phyloP scores from a whole-genome alignment of 1,140 invertebrate genomes.

The Batillaria attramentaria region DNA sequence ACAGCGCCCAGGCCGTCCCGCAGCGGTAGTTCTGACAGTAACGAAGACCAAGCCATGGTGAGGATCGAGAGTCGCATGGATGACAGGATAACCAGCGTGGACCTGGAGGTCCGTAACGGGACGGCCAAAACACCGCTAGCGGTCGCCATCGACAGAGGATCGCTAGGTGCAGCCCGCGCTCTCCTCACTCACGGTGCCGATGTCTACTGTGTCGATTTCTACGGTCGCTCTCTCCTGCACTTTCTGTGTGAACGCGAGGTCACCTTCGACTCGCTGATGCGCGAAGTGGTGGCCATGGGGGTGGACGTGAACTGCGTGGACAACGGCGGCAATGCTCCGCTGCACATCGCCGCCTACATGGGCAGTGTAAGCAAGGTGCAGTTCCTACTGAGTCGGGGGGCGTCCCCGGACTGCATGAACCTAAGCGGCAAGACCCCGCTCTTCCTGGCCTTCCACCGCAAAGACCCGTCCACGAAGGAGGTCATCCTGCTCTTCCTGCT shows the following conservation, averaged over 20 bases:
- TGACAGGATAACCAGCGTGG: no score
- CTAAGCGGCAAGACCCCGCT: constrained; percentile 24
- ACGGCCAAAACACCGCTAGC: constrained; percentile 26
- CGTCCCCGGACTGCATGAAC: neutral
- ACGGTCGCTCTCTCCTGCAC: constrained; percentile 25
- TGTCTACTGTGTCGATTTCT: constrained; percentile 21
- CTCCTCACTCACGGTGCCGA: constrained; percentile 22
- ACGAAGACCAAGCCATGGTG: neutral
- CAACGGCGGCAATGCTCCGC: constrained; percentile 86
- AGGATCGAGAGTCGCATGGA: no score
- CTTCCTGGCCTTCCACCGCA: constrained; percentile 21
- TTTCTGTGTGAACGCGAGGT: constrained; percentile 24
- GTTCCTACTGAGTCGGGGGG: neutral
- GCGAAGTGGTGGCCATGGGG: constrained; percentile 68
- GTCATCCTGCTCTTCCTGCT: constrained; percentile 14
- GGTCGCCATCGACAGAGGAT: constrained; percentile 24
- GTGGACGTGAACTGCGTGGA: constrained; percentile 82
- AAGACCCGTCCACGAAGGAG: constrained; percentile 18
- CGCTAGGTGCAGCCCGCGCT: constrained; percentile 16
- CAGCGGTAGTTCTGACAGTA: neutral
- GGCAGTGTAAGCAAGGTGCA: constrained; percentile 19
- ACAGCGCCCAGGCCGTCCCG: neutral
- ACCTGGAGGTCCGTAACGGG: constrained; percentile 27
- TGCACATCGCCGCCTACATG: constrained; percentile 80
- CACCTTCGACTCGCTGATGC: constrained; percentile 22